Evolutionary conservation across 2,888 invertebrate genomes (phyloP).

Genomic region (Andrena hattorfiana): DNA sequence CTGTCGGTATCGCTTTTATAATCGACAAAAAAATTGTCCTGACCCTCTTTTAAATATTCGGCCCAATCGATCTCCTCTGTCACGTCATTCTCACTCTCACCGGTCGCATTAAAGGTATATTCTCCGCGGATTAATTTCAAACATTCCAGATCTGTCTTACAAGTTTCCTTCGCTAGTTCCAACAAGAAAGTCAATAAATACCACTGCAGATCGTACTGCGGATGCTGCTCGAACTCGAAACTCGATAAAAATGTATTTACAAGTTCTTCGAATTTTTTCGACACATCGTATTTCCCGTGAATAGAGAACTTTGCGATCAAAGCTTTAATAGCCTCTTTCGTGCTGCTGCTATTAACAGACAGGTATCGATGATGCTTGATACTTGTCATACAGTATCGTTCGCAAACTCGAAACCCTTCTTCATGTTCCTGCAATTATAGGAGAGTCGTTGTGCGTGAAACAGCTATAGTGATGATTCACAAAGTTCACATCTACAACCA

Average conservation of each 20-base stretch:
- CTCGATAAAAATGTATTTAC: conserved; percentile 79
- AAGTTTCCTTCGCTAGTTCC: conserved; percentile 82
- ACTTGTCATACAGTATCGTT: conserved; percentile 83
- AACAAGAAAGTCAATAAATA: conserved; percentile 85
- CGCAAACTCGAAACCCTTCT: conserved; percentile 83
- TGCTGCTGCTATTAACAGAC: conserved; percentile 85
- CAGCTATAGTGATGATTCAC: background rate
- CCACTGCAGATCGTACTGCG: conserved; percentile 86
- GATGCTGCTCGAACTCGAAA: conserved; percentile 82
- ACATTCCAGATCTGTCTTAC: conserved; percentile 75
- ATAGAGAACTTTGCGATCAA: conserved; percentile 85
- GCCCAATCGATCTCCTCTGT: conserved; percentile 86
- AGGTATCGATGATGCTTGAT: conserved; percentile 85
- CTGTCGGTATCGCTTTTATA: conserved; percentile 79
- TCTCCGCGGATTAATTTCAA: conserved; percentile 70
- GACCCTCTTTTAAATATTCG: conserved; percentile 85
- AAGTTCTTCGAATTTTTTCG: conserved; percentile 83
- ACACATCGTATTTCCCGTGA: conserved; percentile 85
- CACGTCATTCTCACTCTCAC: conserved; percentile 74
- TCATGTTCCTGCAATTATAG: conserved; percentile 78
- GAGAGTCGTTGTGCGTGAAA: conserved; percentile 5
- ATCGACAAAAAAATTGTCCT: conserved; percentile 81
- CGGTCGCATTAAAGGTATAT: conserved; percentile 65
- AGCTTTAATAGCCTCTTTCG: conserved; percentile 84
- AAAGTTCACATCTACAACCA: background rate